Percentiles rank a stretch among this genome's conserved stretches.
These are phyloP conservation scores for Glaucopsyche alexis DNA, from an alignment of 2,888 invertebrate species.

Conservation along the genomic window DNA sequence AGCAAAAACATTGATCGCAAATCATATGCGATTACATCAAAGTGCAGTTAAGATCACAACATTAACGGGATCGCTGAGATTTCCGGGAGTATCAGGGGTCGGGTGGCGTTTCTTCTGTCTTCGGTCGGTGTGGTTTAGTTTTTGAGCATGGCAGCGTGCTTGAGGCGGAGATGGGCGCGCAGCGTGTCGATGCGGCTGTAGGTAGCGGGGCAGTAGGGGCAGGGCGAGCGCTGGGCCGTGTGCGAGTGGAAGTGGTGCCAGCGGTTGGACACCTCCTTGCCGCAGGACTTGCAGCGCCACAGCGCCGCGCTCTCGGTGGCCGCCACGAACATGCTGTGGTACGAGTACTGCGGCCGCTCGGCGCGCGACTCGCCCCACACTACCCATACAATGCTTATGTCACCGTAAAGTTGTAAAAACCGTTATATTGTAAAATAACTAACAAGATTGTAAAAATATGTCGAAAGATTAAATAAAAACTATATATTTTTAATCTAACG, in stretches of 20 bases:
- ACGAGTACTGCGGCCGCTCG: constrained; percentile 79
- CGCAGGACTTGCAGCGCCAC: constrained; percentile 90
- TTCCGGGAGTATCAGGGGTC: neutral
- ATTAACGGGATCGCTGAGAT: neutral
- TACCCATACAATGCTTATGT: constrained; percentile 39
- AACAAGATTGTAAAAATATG: too few relatives aligned
- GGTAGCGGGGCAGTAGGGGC: constrained; percentile 91
- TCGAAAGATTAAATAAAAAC: too few relatives aligned
- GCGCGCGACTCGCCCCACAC: constrained; percentile 61
- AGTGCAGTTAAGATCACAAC: neutral
- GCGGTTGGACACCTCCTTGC: constrained; percentile 92
- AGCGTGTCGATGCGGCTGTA: constrained; percentile 94
- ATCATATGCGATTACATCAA: too few relatives aligned
- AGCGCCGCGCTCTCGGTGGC: constrained; percentile 85
- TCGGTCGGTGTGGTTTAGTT: constrained; percentile 51
- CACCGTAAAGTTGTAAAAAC: too few relatives aligned
- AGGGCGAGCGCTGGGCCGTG: constrained; percentile 88
- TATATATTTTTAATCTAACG: too few relatives aligned
- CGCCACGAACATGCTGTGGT: constrained; percentile 91
- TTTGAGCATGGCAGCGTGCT: constrained; percentile 81
- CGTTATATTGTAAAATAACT: too few relatives aligned
- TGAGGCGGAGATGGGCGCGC: constrained; percentile 88
- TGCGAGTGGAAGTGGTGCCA: constrained; percentile 94
- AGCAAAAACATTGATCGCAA: too few relatives aligned
- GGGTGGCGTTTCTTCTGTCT: neutral